phyloP scores from a whole-genome alignment of 2,113 vertebrate genomes.

The Clupea harengus region DNA sequence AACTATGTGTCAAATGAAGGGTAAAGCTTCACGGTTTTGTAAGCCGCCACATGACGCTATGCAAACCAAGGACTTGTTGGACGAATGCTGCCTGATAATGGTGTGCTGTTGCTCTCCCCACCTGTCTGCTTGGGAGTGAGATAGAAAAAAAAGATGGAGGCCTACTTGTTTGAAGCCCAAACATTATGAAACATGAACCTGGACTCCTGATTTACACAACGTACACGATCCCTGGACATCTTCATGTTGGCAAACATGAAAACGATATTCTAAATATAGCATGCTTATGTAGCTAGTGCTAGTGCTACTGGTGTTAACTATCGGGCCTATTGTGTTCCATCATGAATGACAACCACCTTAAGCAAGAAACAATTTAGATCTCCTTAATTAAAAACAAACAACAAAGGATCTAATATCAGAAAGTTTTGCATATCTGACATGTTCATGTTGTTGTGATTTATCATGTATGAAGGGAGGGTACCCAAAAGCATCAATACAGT shows the following conservation, averaged over 20 bases:
- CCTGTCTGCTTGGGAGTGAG: not conserved
- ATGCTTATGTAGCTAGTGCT: not conserved
- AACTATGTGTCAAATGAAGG: not conserved
- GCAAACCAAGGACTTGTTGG: not conserved
- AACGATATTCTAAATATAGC: not conserved
- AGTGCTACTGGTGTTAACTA: not conserved
- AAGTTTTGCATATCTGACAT: not conserved
- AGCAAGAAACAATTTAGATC: too few species aligned
- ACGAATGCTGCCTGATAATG: not conserved
- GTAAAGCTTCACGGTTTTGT: slow-evolving; percentile 14
- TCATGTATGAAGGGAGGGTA: not conserved
- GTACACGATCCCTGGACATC: not conserved
- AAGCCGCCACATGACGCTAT: slow-evolving; percentile 10
- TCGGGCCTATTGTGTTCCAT: too few species aligned
- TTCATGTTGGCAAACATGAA: not conserved
- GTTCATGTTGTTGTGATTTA: not conserved
- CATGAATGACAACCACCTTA: too few species aligned
- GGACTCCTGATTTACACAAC: not conserved
- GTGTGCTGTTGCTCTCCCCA: not conserved
- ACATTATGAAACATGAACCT: not conserved
- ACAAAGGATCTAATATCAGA: not conserved
- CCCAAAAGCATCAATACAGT: not conserved
- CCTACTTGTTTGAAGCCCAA: not conserved
- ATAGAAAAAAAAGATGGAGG: not conserved
- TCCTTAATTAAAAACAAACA: not conserved